Percentiles rank a stretch among this genome's conserved stretches.
Conservation (phyloP, 2,113 vertebrate species). For the Nicator chloris region DNA sequence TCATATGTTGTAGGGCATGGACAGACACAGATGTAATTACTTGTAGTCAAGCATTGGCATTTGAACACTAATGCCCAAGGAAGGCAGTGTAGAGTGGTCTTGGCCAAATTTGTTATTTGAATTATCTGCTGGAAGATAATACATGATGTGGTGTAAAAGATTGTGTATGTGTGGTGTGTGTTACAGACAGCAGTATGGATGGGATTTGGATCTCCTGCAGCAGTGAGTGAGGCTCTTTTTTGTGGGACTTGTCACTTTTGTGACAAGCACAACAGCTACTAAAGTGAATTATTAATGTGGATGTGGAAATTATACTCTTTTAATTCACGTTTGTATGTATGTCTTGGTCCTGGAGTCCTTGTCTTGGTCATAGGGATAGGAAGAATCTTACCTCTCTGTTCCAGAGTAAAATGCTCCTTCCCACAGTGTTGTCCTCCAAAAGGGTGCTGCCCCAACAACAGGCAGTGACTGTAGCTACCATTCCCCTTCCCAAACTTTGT, state of each 20-base stretch:
- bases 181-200: background rate
- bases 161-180: background rate
- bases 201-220: background rate
- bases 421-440: background rate
- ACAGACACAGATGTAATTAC: background rate
- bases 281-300: rapidly evolving
- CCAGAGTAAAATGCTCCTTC: background rate
- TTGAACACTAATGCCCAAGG: background rate
- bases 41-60: background rate
- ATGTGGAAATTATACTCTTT: background rate
- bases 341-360: background rate
- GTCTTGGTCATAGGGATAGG: background rate
- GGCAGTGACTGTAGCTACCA: rapidly evolving
- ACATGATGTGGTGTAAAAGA: background rate
- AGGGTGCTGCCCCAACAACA: rapidly evolving
- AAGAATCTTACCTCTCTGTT: background rate
- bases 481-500: background rate
- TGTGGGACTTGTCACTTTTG: background rate
- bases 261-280: background rate
- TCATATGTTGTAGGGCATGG: background rate
- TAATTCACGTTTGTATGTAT: background rate
- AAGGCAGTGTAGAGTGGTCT: background rate
- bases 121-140: background rate
- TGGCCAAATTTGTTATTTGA: background rate
- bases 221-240: background rate